Evolutionary conservation across 2,797 vertebrate genomes (phyloP).

Genomic region (Crax fasciolata): DNA sequence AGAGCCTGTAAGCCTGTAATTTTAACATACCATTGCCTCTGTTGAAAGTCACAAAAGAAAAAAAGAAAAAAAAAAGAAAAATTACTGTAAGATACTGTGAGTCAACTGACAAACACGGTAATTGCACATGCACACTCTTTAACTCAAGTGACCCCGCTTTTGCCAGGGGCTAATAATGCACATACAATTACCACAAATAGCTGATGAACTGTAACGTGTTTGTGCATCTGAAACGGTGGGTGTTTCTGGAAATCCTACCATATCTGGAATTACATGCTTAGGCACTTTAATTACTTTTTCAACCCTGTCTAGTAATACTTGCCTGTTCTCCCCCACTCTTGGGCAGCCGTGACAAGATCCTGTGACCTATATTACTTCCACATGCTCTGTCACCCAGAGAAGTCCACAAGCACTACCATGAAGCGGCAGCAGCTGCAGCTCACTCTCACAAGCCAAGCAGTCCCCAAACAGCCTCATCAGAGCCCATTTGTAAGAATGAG

Average conservation of each 20-base stretch:
- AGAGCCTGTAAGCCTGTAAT: neutral
- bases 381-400: neutral
- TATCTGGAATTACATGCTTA: neutral
- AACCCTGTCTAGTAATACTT: neutral
- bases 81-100: neutral
- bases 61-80: neutral
- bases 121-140: neutral
- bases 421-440: neutral
- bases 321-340: neutral
- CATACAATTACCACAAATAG: slow-evolving; percentile 46
- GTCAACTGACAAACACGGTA: accelerated
- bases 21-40: neutral
- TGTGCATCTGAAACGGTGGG: neutral
- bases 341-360: accelerated
- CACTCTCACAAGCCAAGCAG: neutral
- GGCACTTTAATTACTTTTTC: slow-evolving; percentile 6
- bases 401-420: neutral
- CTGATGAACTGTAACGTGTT: slow-evolving; percentile 49
- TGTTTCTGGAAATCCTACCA: slow-evolving; percentile 52
- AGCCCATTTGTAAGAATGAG: neutral
- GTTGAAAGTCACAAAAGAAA: neutral
- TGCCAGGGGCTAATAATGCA: slow-evolving; percentile 47
- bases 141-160: slow-evolving; percentile 59
- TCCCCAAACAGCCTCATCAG: neutral
- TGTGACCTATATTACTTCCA: neutral